Conservation (phyloP, 2,797 vertebrate species). For the Merluccius polli region DNA sequence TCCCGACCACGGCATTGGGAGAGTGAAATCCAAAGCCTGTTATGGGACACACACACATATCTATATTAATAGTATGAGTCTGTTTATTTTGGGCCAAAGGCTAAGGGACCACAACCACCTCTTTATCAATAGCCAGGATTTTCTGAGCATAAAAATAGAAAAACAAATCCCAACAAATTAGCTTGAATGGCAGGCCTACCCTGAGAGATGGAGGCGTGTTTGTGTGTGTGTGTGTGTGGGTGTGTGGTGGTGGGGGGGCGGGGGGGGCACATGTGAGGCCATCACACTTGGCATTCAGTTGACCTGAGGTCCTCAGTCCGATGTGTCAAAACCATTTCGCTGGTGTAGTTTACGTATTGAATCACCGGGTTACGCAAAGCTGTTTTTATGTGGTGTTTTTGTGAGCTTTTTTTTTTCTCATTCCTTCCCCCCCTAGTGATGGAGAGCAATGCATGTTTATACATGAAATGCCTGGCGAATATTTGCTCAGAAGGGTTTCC, state of each 20-base stretch:
- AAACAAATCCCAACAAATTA: constrained; percentile 73
- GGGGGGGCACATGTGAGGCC: constrained; percentile 68
- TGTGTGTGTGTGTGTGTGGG: neutral
- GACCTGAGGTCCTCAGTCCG: constrained; percentile 60
- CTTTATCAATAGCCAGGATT: constrained; percentile 63
- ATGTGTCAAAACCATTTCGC: constrained; percentile 53
- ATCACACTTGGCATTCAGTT: constrained; percentile 74
- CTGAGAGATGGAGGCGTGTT: constrained; percentile 43
- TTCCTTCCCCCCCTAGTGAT: constrained; percentile 49
- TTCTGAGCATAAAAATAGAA: constrained; percentile 25
- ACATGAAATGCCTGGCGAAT: constrained; percentile 77
- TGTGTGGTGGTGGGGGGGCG: constrained; percentile 2
- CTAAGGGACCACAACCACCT: constrained; percentile 61
- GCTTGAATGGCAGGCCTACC: constrained; percentile 65
- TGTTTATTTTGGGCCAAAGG: constrained; percentile 73
- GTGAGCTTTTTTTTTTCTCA: constrained; percentile 15
- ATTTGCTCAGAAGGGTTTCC: constrained; percentile 77
- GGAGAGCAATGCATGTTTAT: constrained; percentile 77
- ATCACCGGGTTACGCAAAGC: constrained; percentile 57
- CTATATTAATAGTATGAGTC: constrained; percentile 41
- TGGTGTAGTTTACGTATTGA: constrained; percentile 62
- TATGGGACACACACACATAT: constrained; percentile 65
- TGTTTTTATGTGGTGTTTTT: constrained; percentile 26
- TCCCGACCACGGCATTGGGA: constrained; percentile 59
- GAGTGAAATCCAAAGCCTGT: constrained; percentile 62